A percentile compares a stretch with the other conserved stretches of the same genome.
Evolutionary conservation across 2,888 invertebrate species (phyloP).

Genomic region (Tuta absoluta): DNA sequence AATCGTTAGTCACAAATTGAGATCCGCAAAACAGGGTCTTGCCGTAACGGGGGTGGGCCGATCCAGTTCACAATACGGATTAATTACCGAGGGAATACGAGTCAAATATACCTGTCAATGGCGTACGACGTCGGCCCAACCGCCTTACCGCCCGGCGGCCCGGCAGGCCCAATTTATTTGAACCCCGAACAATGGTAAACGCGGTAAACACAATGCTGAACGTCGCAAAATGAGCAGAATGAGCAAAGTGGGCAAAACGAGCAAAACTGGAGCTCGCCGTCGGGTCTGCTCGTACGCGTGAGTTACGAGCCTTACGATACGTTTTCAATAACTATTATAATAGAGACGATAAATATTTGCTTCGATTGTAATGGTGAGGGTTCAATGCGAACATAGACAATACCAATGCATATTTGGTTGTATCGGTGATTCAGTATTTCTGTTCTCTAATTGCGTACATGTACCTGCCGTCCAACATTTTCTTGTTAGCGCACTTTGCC

Average conservation of each 20-base stretch:
- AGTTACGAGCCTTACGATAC: slow-evolving; percentile 36
- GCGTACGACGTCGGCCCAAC: slow-evolving; percentile 62
- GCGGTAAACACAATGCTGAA: slow-evolving; percentile 77
- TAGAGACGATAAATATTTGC: slow-evolving; percentile 28
- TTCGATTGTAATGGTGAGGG: slow-evolving; percentile 12
- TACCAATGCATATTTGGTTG: slow-evolving; percentile 7
- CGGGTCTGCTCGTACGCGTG: slow-evolving; percentile 28
- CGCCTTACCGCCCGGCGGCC: not conserved
- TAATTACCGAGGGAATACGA: slow-evolving; percentile 79
- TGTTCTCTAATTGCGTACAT: slow-evolving; percentile 4
- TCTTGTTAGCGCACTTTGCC: not conserved
- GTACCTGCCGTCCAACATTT: not conserved
- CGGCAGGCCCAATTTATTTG: slow-evolving; percentile 72
- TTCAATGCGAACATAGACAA: slow-evolving; percentile 5
- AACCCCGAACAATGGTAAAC: slow-evolving; percentile 76
- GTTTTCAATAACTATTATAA: slow-evolving; percentile 42
- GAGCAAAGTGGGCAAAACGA: slow-evolving; percentile 76
- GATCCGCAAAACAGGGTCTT: slow-evolving; percentile 52
- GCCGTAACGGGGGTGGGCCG: slow-evolving; percentile 73
- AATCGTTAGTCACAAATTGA: slow-evolving; percentile 38
- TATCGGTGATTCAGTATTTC: not conserved
- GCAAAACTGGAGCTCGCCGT: slow-evolving; percentile 37
- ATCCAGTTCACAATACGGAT: slow-evolving; percentile 77
- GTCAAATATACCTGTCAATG: slow-evolving; percentile 80
- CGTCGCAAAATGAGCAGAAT: slow-evolving; percentile 70